Percentiles rank a stretch among this genome's conserved stretches.
Evolutionary conservation across 2,888 invertebrate genomes (phyloP).

Genomic region (Blastobasis lacticolella): DNA sequence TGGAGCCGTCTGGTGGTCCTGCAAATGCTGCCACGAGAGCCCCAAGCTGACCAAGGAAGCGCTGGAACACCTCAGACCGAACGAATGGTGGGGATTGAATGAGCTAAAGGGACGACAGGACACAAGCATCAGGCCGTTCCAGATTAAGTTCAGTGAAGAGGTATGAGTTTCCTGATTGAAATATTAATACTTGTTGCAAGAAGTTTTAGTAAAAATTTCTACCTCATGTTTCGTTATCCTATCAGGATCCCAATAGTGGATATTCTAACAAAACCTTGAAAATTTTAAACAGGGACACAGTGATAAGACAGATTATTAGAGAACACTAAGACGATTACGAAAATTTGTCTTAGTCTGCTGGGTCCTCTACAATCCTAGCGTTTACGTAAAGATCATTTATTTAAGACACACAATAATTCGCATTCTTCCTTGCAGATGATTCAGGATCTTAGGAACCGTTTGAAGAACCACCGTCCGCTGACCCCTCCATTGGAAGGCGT

Average conservation of each 20-base stretch:
- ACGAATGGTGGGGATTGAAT: slow-evolving; percentile 76
- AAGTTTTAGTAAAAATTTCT: background rate
- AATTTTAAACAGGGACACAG: too few relatives aligned
- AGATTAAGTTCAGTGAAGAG: slow-evolving; percentile 72
- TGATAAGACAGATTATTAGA: too few relatives aligned
- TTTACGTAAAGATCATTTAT: too few relatives aligned
- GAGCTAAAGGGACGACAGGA: slow-evolving; percentile 61
- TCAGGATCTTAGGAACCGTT: slow-evolving; percentile 38
- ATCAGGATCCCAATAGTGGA: too few relatives aligned
- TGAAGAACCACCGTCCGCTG: slow-evolving; percentile 35
- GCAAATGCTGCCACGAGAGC: slow-evolving; percentile 1
- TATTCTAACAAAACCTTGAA: too few relatives aligned
- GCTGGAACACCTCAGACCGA: slow-evolving; percentile 24
- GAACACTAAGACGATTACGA: too few relatives aligned
- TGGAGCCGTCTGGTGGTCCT: background rate
- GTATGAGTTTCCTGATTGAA: slow-evolving; percentile 40
- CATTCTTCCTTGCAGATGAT: slow-evolving; percentile 33
- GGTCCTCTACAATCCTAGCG: too few relatives aligned
- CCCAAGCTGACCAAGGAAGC: too few relatives aligned
- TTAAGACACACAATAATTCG: too few relatives aligned
- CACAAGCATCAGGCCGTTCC: slow-evolving; percentile 71
- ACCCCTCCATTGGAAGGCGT: slow-evolving; percentile 79
- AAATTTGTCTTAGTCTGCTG: too few relatives aligned
- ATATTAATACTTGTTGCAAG: background rate
- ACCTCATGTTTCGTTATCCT: background rate